These are phyloP conservation scores for Pardosa pseudoannulata DNA, from an alignment of 2,888 invertebrate species.

Conservation along the genomic window DNA sequence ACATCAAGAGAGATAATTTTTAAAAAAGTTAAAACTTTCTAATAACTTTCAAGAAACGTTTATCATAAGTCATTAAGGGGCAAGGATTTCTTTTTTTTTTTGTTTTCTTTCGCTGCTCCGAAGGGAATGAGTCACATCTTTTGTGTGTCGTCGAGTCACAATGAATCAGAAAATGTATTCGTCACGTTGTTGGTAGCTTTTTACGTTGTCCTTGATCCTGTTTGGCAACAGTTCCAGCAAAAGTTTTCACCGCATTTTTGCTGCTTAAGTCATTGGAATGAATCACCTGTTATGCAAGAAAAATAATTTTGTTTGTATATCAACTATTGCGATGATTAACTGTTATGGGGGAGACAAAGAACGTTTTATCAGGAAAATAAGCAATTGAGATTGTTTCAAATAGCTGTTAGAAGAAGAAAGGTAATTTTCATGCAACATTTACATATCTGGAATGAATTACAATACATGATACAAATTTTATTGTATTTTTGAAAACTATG, in stretches of 20 bases:
- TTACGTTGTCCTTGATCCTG: background rate
- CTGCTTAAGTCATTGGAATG: background rate
- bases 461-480: too few species aligned
- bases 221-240: background rate
- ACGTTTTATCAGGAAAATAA: background rate
- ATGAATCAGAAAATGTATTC: background rate
- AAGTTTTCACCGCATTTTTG: background rate
- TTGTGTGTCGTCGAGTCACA: background rate
- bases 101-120: background rate
- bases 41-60: too few species aligned
- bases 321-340: background rate
- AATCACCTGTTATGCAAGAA: constrained; percentile 5
- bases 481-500: too few species aligned
- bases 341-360: background rate
- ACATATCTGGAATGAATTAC: too few species aligned
- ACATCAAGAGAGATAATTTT: too few species aligned
- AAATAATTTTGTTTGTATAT: background rate
- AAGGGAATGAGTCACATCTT: background rate
- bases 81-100: background rate
- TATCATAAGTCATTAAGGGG: too few species aligned
- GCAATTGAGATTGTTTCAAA: too few species aligned
- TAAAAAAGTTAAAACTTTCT: too few species aligned
- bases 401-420: too few species aligned
- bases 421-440: too few species aligned
- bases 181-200: background rate